Conservation (phyloP, 2,113 vertebrate species). For the Chascanopsetta lugubris region DNA sequence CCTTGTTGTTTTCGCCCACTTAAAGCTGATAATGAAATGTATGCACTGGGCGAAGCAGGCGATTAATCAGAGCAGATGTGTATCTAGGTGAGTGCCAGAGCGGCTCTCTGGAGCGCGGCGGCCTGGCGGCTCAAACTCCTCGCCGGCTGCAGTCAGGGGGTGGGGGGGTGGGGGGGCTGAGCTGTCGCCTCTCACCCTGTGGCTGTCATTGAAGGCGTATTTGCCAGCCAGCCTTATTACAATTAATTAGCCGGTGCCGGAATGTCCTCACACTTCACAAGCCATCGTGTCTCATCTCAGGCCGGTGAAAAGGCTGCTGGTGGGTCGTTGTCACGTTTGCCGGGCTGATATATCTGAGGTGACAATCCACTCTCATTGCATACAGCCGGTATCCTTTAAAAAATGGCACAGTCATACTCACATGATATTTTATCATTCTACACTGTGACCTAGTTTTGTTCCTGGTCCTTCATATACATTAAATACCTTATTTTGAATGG, state of each 20-base stretch:
- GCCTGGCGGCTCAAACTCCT: constrained; percentile 53
- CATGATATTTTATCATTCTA: constrained; percentile 1
- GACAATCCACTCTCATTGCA: constrained; percentile 53
- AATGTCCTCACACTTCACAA: constrained; percentile 78
- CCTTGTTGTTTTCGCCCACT: constrained; percentile 90
- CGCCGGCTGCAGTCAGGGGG: constrained; percentile 26
- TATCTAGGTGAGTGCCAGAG: constrained; percentile 77
- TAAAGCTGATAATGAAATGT: constrained; percentile 93
- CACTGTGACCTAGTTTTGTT: neutral
- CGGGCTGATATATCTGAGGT: constrained; percentile 61
- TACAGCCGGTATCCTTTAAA: constrained; percentile 8
- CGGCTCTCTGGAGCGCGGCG: constrained; percentile 71
- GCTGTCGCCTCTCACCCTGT: constrained; percentile 61
- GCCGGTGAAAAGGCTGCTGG: constrained; percentile 60
- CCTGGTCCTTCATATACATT: neutral
- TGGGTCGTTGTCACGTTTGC: constrained; percentile 57
- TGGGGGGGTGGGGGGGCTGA: constrained; percentile 18
- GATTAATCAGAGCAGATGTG: constrained; percentile 96
- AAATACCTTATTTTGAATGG: no score
- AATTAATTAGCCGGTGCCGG: constrained; percentile 77
- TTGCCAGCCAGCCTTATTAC: constrained; percentile 71
- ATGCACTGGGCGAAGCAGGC: constrained; percentile 85
- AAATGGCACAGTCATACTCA: constrained; percentile 16
- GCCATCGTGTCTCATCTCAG: constrained; percentile 58
- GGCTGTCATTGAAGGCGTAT: constrained; percentile 52